A percentile compares a stretch with the other conserved stretches of the same genome.
These are phyloP conservation scores for Carcharodon carcharias DNA, from an alignment of 2,797 vertebrate genomes.

Conservation along the genomic window DNA sequence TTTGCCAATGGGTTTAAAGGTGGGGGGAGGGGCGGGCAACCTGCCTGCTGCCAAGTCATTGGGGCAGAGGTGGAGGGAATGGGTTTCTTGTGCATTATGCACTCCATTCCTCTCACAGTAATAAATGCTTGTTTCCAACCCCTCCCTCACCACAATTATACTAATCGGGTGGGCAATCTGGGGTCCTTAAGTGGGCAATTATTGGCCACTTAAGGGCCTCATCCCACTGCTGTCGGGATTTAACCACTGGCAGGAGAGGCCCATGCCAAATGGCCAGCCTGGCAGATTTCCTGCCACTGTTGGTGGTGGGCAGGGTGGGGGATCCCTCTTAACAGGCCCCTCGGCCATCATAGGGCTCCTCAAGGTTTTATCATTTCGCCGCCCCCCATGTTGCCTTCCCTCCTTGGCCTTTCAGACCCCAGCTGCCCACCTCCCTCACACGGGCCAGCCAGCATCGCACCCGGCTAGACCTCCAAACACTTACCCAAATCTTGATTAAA, in stretches of 20 bases:
- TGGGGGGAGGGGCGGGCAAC: no score
- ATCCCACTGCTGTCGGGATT: no score
- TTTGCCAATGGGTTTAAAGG: no score
- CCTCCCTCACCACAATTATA: no score
- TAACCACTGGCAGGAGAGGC: no score
- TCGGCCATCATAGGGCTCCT: neutral
- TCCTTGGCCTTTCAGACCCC: neutral
- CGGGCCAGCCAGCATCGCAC: neutral
- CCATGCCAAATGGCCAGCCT: neutral
- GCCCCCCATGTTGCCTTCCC: neutral
- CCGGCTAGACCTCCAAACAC: neutral
- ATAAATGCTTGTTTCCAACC: neutral
- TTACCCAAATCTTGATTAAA: neutral
- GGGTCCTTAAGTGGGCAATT: no score
- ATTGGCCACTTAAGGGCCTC: no score
- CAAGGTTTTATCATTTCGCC: neutral
- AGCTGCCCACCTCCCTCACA: neutral
- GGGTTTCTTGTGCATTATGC: neutral
- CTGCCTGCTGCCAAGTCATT: neutral
- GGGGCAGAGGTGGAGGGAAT: no score
- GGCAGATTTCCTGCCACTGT: neutral
- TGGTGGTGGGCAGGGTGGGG: no score
- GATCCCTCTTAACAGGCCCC: no score
- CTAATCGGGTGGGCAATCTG: no score
- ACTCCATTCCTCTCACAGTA: no score